Base-by-base conservation (phyloP, 2,113 vertebrate species). In the Bubo blakistoni region DNA sequence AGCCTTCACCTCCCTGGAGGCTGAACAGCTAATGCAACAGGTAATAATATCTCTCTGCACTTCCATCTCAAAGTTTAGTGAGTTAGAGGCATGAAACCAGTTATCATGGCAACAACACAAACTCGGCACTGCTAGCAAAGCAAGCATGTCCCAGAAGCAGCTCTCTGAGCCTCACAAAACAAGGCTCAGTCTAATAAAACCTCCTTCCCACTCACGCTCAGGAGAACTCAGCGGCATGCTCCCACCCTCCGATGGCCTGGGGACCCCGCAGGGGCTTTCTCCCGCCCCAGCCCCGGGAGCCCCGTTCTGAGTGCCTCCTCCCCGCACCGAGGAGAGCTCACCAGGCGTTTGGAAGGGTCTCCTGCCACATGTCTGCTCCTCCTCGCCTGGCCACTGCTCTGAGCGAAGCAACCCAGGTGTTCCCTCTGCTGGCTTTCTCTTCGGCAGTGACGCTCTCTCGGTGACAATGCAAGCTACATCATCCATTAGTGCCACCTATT, bases 341-440 rank as follows among this genome's bases (percentile, higher is more conserved):
- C 97, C 97, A 94, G 18, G 93, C n/a, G 1, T 46, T 92, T 25
- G 91, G 46, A 80, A 97, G 78, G 44, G 42, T 14, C 7, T 97
- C 85, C 83, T 38, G 94, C 94, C 94, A 97, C 97, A 97, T 97
- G n/a, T 42, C 91, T 59, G 92, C 34, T 62, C 26, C 52, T 89
- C 47, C 61, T 54, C 3, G 13, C 14, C 40, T 20, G 52, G 47
- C 40, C 3, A 15, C 66, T 57, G 74, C 86, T 88, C 71, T 0
- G 5, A 18, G 38, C 0, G 4, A 47, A 51, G 30, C 52, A 25
- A 19, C 15, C 13, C 36, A n/a, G 5, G 7, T 4, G 22, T 34
- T 71, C 71, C n/a, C 54, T 62, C 73, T 15, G 76, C 59, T 25
- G 10, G 8, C 51, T 72, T 63, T 58, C 89, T 34, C 61, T 49